Evolutionary conservation across 2,797 vertebrate species (phyloP), one percentile per base, ranked within the genome.

Genomic region (Helostoma temminkii): DNA sequence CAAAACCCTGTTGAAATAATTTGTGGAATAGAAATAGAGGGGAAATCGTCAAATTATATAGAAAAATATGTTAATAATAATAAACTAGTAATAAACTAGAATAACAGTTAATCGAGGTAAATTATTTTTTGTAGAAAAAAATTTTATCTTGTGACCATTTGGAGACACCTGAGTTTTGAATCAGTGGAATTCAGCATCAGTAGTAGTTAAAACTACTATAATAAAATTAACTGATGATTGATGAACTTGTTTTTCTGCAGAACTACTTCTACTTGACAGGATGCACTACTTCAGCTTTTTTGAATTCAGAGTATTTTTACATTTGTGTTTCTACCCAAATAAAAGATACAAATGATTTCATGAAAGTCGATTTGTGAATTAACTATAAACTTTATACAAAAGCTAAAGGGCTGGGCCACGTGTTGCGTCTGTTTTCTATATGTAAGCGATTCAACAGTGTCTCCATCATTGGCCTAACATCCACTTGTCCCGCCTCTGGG

Each of bases 391-490:
- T 11, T 6, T 12, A 9, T 6, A 21, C 3, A 4, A 37, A 39
- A 5, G 10, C 39, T 18, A 5, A 0, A 8, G 16, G 2, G n/a
- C 21, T 26, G 15, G 4, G 58, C 63, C 56, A 78, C 74, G 10
- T 75, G 65, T 74, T 54, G 57, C 25, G 9, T 56, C 37, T 64
- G 53, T 24, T 56, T 70, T 21, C 39, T 36, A 1, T 5, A 5
- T 21, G 10, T 11, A 7, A 22, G 36, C 0, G 9, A 12, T 2
- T 10, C 21, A 14, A 48, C 12, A 16, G 9, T 4, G 26, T 6
- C n/a, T 6, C 34, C 16, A 4, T 56, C 60, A 89, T 84, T 83
- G 82, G 86, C 69, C 32, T 49, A 26, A 18, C 19, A 4, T n/a
- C 0, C 5, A 4, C 3, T 18, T 21, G 59, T 70, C 87, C 81